These are phyloP conservation scores for Esox masquinongy DNA, from an alignment of 2,797 vertebrate species.

Conservation along the genomic window DNA sequence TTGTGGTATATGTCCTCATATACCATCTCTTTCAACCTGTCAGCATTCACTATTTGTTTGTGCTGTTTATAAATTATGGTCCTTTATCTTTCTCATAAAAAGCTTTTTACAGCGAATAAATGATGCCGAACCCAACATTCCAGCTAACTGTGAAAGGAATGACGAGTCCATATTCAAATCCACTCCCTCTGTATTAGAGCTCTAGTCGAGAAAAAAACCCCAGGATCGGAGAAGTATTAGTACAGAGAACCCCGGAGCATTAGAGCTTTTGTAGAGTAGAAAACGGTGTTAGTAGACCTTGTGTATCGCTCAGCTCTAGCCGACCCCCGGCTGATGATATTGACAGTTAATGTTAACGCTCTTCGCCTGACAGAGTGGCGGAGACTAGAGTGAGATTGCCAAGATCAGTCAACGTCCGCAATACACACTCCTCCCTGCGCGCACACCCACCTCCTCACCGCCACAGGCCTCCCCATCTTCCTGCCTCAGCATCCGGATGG, in stretches of 20 bases:
- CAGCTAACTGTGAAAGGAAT: not conserved
- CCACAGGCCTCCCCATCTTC: constrained; percentile 1
- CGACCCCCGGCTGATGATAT: constrained; percentile 13
- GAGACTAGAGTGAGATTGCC: constrained; percentile 14
- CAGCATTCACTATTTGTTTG: no score
- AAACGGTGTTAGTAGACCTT: not conserved
- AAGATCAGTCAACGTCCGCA: constrained; percentile 33
- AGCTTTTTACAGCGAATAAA: not conserved
- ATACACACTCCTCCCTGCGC: constrained; percentile 13
- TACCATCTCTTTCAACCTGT: no score
- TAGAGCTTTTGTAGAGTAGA: not conserved
- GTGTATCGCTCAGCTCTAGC: not conserved
- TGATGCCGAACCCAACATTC: not conserved
- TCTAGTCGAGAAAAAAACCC: not conserved
- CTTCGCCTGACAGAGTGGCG: constrained; percentile 22
- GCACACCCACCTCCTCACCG: constrained; percentile 15
- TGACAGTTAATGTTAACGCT: constrained; percentile 16
- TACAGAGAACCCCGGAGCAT: not conserved
- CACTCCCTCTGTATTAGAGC: not conserved
- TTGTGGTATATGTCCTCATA: no score
- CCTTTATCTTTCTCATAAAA: not conserved
- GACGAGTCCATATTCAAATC: not conserved
- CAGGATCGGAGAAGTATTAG: not conserved
- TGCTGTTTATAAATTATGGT: not conserved
- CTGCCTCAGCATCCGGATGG: not conserved